Evolutionary conservation across 2,888 invertebrate genomes (phyloP).

Genomic region (Nephrotoma appendiculata): DNA sequence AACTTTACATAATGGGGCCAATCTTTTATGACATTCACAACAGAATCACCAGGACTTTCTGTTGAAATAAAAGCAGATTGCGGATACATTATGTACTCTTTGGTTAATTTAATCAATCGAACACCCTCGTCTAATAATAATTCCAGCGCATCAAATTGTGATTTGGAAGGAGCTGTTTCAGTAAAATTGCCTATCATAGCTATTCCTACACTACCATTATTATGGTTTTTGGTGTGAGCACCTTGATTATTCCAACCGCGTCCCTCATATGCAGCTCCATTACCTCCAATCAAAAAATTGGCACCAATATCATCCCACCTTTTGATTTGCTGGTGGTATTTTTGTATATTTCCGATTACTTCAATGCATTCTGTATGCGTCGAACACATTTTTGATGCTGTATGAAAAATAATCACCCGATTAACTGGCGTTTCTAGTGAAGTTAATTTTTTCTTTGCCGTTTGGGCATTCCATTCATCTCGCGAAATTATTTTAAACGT

Average conservation of each 20-base stretch:
- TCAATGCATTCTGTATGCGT: slow-evolving; percentile 42
- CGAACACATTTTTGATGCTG: neutral
- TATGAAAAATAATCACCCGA: slow-evolving; percentile 39
- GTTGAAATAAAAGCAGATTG: slow-evolving; percentile 53
- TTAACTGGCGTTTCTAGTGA: slow-evolving; percentile 31
- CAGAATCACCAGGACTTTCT: slow-evolving; percentile 44
- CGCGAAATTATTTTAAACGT: too few species aligned
- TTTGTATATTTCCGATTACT: slow-evolving; percentile 47
- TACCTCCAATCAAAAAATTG: slow-evolving; percentile 66
- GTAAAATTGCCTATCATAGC: slow-evolving; percentile 60
- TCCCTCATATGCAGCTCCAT: slow-evolving; percentile 56
- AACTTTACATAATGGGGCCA: neutral
- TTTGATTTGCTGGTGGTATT: slow-evolving; percentile 49
- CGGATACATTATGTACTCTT: slow-evolving; percentile 50
- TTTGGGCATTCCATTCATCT: slow-evolving; percentile 48
- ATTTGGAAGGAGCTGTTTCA: slow-evolving; percentile 33
- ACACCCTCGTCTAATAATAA: slow-evolving; percentile 49
- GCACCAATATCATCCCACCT: slow-evolving; percentile 56
- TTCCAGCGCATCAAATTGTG: slow-evolving; percentile 44
- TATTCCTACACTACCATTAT: slow-evolving; percentile 50
- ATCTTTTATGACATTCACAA: neutral
- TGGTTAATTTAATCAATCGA: slow-evolving; percentile 39
- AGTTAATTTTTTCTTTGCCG: slow-evolving; percentile 30
- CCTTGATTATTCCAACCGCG: slow-evolving; percentile 60
- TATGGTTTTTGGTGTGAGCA: slow-evolving; percentile 49